These are phyloP conservation scores for Calameuta idolon DNA, from an alignment of 2,888 invertebrate genomes.

Conservation along the genomic window DNA sequence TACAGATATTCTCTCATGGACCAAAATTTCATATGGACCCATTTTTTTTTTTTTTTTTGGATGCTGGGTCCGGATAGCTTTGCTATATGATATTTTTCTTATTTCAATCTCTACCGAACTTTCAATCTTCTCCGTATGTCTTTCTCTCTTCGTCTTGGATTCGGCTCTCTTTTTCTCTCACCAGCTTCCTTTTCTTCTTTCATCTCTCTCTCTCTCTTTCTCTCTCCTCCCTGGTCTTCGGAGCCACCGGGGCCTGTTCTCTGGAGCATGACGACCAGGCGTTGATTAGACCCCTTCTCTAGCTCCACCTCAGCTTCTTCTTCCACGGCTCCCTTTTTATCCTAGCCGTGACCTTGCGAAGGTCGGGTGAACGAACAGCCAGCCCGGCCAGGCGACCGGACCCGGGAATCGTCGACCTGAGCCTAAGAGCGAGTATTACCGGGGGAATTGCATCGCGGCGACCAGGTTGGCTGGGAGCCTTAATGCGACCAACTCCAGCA, in stretches of 20 bases:
- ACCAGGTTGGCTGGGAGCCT: background rate
- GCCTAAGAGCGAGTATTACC: background rate
- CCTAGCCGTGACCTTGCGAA: constrained; percentile 64
- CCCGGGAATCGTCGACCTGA: background rate
- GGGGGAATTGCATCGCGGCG: background rate
- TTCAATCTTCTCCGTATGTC: too few relatives aligned
- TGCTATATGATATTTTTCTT: background rate
- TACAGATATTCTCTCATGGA: background rate
- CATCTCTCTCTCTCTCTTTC: constrained; percentile 15
- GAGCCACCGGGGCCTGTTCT: constrained; percentile 35
- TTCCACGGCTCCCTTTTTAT: constrained; percentile 45
- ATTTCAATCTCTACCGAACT: background rate
- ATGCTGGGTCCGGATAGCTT: background rate
- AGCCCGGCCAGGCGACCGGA: background rate
- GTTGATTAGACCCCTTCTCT: constrained; percentile 62
- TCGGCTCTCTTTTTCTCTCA: background rate
- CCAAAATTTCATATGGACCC: background rate
- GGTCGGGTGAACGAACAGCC: constrained; percentile 66
- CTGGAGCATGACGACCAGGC: constrained; percentile 63
- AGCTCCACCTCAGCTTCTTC: constrained; percentile 29
- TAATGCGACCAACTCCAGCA: background rate
- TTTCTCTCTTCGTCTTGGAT: constrained; percentile 16
- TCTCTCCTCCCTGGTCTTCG: constrained; percentile 20
- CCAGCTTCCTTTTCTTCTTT: constrained; percentile 15
- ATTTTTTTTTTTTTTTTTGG: background rate